Evolutionary conservation across 1,140 invertebrate species (phyloP).

Genomic region (Forficula auricularia): DNA sequence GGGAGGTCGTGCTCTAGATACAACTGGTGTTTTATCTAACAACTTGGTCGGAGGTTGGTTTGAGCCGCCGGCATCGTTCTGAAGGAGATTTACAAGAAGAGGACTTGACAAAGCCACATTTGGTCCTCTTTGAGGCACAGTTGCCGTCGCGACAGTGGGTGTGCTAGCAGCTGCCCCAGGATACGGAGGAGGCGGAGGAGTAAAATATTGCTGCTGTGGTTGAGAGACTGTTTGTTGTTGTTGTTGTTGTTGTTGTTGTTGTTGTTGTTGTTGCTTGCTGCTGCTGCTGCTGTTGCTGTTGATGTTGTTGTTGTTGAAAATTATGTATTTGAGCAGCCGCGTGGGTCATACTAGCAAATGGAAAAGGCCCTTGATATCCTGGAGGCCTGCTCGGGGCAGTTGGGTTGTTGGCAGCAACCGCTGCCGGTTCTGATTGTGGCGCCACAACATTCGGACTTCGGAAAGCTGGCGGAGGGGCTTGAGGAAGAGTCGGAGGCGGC

Average conservation of each 20-base stretch:
- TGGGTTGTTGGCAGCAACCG: constrained; percentile 13
- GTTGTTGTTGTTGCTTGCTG: constrained; percentile 5
- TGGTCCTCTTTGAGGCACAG: not conserved
- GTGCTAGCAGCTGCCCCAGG: constrained; percentile 21
- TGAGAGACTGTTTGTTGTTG: constrained; percentile 7
- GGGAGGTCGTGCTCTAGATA: too few species aligned
- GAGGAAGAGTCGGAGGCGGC: not conserved
- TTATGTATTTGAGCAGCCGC: constrained; percentile 29
- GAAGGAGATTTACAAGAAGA: constrained; percentile 75
- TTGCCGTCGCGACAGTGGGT: constrained; percentile 27
- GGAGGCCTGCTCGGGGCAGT: constrained; percentile 24
- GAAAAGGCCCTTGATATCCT: constrained; percentile 45
- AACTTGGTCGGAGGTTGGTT: constrained; percentile 4
- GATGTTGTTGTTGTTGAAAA: constrained; percentile 1
- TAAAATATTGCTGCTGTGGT: constrained; percentile 1
- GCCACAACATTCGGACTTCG: constrained; percentile 70
- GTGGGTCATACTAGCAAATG: constrained; percentile 80
- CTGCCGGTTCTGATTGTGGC: constrained; percentile 29
- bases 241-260: constrained; percentile 8
- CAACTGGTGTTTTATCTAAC: too few species aligned
- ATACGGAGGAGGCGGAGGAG: constrained; percentile 29
- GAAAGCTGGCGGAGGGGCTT: constrained; percentile 36
- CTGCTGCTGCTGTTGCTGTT: not conserved
- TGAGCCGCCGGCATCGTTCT: constrained; percentile 50
- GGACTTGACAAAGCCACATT: constrained; percentile 64